These are phyloP conservation scores for Acanthococcus lagerstroemiae DNA, from an alignment of 2,888 invertebrate genomes.

Conservation along the genomic window DNA sequence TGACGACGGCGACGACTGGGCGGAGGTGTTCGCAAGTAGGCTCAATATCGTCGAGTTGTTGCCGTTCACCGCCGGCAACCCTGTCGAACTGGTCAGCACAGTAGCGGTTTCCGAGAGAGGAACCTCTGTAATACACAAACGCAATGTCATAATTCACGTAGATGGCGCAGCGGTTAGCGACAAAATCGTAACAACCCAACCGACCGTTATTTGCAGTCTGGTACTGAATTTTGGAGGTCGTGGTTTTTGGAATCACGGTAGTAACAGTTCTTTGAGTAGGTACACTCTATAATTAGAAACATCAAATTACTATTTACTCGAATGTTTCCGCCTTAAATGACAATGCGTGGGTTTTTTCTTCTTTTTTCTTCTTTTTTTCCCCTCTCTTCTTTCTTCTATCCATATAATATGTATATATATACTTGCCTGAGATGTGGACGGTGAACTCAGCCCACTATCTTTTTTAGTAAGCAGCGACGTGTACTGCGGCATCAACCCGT, in stretches of 20 bases:
- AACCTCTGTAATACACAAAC: slow-evolving; percentile 1
- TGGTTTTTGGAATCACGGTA: slow-evolving; percentile 15
- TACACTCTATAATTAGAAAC: slow-evolving; percentile 1
- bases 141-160: too few relatives aligned
- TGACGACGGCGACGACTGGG: slow-evolving; percentile 10
- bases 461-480: slow-evolving; percentile 17
- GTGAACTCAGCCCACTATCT: background rate
- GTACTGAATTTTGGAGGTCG: slow-evolving; percentile 12
- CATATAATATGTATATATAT: too few relatives aligned
- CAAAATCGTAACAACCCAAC: background rate
- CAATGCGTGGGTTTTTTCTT: too few relatives aligned
- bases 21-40: slow-evolving; percentile 1
- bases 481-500: slow-evolving; percentile 12
- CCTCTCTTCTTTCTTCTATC: too few relatives aligned
- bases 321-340: too few relatives aligned
- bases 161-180: too few relatives aligned
- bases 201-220: slow-evolving; percentile 14
- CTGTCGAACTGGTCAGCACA: background rate
- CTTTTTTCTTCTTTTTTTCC: too few relatives aligned
- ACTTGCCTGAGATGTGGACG: slow-evolving; percentile 7
- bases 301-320: too few relatives aligned
- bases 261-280: slow-evolving; percentile 9
- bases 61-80: slow-evolving; percentile 11
- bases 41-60: slow-evolving; percentile 24
- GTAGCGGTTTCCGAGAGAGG: background rate